Conservation (phyloP, 2,113 vertebrate genomes). For the Anolis carolinensis region DNA sequence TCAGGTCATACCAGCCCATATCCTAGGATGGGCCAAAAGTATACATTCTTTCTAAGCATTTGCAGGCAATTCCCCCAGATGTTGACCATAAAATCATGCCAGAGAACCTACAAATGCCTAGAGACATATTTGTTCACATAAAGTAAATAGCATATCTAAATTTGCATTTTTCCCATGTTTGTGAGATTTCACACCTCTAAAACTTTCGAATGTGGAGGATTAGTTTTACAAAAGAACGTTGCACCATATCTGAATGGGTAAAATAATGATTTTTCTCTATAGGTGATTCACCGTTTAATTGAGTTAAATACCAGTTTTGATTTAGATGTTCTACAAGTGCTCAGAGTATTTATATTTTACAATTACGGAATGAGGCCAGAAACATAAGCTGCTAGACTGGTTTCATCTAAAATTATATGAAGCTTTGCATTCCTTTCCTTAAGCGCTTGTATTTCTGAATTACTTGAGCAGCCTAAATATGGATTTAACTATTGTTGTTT, state of each 20-base stretch:
- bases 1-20: no score
- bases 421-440: not conserved
- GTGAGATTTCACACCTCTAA: no score
- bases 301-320: conserved; percentile 9
- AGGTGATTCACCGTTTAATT: not conserved
- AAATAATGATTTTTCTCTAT: no score
- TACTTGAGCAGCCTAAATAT: not conserved
- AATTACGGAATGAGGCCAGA: not conserved
- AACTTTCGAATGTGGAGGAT: no score
- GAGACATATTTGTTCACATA: no score
- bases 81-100: no score
- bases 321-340: not conserved
- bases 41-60: no score
- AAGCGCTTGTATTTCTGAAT: conserved; percentile 3
- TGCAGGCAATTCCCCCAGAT: no score
- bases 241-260: not conserved
- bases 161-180: no score
- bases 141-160: no score
- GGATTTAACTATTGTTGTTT: conserved; percentile 9
- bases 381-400: not conserved
- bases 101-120: no score
- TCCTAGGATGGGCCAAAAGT: no score
- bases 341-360: not conserved
- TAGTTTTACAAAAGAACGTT: not conserved
- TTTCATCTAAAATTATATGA: conserved; percentile 4